Evolutionary conservation across 2,113 vertebrate genomes (phyloP).

Genomic region (Phrynosoma platyrhinos): DNA sequence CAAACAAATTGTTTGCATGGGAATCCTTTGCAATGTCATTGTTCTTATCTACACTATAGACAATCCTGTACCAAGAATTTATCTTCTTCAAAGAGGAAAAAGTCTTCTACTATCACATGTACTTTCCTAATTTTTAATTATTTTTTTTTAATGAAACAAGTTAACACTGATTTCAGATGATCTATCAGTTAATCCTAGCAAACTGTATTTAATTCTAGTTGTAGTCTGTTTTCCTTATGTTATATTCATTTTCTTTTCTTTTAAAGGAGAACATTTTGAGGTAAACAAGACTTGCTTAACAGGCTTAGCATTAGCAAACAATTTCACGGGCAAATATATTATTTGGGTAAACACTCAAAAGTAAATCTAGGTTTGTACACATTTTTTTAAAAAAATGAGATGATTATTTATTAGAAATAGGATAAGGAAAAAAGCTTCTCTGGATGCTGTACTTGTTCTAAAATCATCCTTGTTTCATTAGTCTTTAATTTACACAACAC

Average conservation of each 20-base stretch:
- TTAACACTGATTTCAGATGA: neutral
- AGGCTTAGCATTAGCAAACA: slow-evolving; percentile 33
- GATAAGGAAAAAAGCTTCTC: slow-evolving; percentile 16
- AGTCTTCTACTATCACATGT: neutral
- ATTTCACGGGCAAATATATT: slow-evolving; percentile 28
- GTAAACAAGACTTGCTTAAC: slow-evolving; percentile 26
- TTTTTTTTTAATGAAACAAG: neutral
- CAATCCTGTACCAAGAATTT: neutral
- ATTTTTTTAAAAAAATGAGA: slow-evolving; percentile 19
- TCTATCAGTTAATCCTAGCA: neutral
- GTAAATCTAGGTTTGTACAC: neutral
- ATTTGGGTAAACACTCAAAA: neutral
- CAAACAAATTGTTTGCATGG: neutral
- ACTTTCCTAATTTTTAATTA: neutral
- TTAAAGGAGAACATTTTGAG: slow-evolving; percentile 15
- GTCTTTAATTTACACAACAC: neutral
- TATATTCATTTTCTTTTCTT: slow-evolving; percentile 29
- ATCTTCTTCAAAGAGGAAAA: neutral
- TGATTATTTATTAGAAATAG: neutral
- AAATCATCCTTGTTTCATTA: slow-evolving; percentile 14
- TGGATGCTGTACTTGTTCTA: neutral
- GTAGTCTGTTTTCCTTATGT: slow-evolving; percentile 20
- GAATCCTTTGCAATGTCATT: neutral
- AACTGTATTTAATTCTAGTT: slow-evolving; percentile 8
- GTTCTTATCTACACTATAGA: no score